Percentiles rank a stretch among this genome's conserved stretches.
Conservation (phyloP, 2,888 invertebrate genomes). For the Tipula confusa region DNA sequence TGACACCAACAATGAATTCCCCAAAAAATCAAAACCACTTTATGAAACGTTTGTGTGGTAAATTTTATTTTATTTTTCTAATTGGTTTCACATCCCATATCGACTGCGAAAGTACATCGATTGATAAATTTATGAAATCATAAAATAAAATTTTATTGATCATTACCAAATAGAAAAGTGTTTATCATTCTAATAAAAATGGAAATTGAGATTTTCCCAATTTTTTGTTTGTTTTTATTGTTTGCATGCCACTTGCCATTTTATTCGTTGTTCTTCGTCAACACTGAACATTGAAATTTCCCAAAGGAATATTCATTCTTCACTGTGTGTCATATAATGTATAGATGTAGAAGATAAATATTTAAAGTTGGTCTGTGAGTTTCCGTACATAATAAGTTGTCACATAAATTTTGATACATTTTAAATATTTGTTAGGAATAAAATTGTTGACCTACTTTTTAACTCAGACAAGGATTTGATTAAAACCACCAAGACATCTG, state of each 20-base stretch:
- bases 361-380: neutral
- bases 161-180: neutral
- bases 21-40: neutral
- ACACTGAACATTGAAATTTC: neutral
- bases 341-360: neutral
- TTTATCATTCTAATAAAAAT: neutral
- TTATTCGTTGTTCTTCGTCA: neutral
- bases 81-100: neutral
- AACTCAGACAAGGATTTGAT: too few relatives aligned
- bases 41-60: neutral
- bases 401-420: too few relatives aligned
- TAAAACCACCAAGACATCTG: too few relatives aligned
- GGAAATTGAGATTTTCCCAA: neutral
- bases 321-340: neutral
- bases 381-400: too few relatives aligned
- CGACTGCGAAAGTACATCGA: neutral
- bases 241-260: neutral
- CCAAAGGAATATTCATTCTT: neutral
- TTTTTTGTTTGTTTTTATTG: neutral
- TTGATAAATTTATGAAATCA: neutral
- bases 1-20: too few relatives aligned
- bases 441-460: too few relatives aligned
- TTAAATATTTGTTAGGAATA: too few relatives aligned
- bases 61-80: neutral
- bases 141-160: neutral